Evolutionary conservation across 2,113 vertebrate species (phyloP), one percentile per base, ranked within the genome.

Genomic region (Laticauda colubrina): DNA sequence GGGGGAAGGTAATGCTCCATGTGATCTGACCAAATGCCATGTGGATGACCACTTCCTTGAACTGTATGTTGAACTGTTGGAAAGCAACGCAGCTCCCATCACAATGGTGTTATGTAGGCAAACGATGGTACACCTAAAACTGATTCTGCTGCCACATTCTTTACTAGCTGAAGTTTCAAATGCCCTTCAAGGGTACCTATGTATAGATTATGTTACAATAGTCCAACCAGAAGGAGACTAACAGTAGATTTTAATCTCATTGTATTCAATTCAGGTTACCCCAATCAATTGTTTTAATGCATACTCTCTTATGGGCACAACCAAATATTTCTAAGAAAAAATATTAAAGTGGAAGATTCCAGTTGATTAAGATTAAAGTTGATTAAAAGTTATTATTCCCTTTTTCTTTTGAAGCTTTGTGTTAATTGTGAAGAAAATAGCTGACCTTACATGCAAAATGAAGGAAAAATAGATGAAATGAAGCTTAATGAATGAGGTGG

Each of bases 361-460:
- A 88, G n/a, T 56, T n/a, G 48, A 88, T 53, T 14, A 89, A 20
- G 18, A 48, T 92, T 3, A 20, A n/a, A 89, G 18, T 85, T 39
- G 39, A 89, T 54, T 0, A 1, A 51, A 2, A 64, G 0, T 64
- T 92, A 87, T n/a, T 54, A 0, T 54, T 64, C 5, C 24, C 1
- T 91, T 56, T 85, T 48, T 85, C 81, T 92, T 4, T 56, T 95
- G 18, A 86, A 99, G 99, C 98, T 98, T 94, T 99, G 98, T 89
- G 93, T 99, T 94, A 99, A 98, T 97, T 99, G 99, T 91, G 98
- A 98, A 94, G 98, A 98, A 90, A 91, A 95, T 21, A 95, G 93
- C 34, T 92, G 85, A 23, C 93, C 96, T 7, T 97, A 96, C 3
- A 45, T 94, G 1, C 95, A 96, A 0, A 95, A 97, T 0, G 98